phyloP scores from a whole-genome alignment of 2,113 vertebrate genomes.

The Microtus pennsylvanicus region DNA sequence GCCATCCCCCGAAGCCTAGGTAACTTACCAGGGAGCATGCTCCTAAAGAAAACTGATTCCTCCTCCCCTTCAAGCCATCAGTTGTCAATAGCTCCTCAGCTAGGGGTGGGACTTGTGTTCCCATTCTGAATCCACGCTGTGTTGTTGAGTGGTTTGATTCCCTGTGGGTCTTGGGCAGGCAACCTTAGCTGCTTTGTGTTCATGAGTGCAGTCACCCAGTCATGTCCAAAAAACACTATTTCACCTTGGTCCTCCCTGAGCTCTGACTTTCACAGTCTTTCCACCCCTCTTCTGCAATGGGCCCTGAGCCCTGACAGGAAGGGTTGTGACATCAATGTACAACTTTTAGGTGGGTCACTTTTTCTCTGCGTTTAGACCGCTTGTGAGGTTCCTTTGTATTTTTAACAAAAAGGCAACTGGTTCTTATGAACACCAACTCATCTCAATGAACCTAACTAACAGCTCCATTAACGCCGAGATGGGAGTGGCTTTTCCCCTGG shows the following conservation, averaged over 20 bases:
- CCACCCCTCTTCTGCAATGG: not conserved
- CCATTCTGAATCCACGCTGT: not conserved
- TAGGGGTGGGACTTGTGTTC: not conserved
- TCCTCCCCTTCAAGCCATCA: not conserved
- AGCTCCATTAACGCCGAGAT: not conserved
- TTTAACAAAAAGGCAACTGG: constrained; percentile 34
- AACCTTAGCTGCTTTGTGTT: not conserved
- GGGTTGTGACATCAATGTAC: not conserved
- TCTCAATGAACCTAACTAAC: constrained; percentile 32
- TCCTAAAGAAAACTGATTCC: not conserved
- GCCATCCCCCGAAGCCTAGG: too few relatives aligned
- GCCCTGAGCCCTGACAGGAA: not conserved
- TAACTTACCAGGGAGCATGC: not conserved
- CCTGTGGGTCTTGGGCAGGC: not conserved
- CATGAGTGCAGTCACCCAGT: too few relatives aligned
- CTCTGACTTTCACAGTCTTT: too few relatives aligned
- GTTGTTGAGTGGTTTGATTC: not conserved
- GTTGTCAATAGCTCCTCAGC: not conserved
- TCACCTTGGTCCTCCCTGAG: too few relatives aligned
- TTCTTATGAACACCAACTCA: not conserved
- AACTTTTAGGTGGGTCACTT: not conserved
- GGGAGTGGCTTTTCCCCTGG: not conserved
- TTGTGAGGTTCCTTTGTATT: not conserved
- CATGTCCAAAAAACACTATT: too few relatives aligned
- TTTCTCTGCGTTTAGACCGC: not conserved